phyloP scores from a whole-genome alignment of 2,797 vertebrate genomes.

The Chloroceryle inda region DNA sequence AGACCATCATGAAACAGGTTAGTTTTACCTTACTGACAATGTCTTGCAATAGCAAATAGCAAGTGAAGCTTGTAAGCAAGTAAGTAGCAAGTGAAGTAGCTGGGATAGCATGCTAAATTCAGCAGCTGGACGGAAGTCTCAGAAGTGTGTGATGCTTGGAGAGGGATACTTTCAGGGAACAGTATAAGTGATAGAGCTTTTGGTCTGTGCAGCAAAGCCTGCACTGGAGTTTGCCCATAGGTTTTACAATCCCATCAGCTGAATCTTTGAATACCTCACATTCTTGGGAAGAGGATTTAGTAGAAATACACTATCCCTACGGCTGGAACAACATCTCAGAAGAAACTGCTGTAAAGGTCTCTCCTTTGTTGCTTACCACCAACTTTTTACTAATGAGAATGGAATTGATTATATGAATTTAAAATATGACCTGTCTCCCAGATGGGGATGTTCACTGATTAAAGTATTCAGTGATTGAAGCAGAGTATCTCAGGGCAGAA shows the following conservation, averaged over 20 bases:
- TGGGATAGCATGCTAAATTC: neutral
- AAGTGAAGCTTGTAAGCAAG: neutral
- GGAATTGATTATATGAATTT: neutral
- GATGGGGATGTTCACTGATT: neutral
- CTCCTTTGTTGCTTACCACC: neutral
- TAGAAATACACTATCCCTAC: neutral
- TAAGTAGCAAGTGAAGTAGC: neutral
- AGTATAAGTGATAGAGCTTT: neutral
- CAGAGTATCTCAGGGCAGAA: neutral
- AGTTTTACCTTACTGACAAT: neutral
- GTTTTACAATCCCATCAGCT: neutral
- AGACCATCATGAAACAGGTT: neutral
- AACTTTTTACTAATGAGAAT: neutral
- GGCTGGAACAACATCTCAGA: conserved; percentile 20
- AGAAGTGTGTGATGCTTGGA: neutral
- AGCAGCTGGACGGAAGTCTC: neutral
- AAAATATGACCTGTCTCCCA: neutral
- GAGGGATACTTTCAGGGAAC: neutral
- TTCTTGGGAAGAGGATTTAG: conserved; percentile 23
- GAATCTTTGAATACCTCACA: neutral
- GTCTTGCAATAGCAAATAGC: neutral
- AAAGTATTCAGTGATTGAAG: neutral
- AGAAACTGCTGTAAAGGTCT: neutral
- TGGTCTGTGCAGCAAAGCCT: neutral
- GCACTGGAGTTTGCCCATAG: neutral